Evolutionary conservation across 2,797 vertebrate species (phyloP).

Genomic region (Pygocentrus nattereri): DNA sequence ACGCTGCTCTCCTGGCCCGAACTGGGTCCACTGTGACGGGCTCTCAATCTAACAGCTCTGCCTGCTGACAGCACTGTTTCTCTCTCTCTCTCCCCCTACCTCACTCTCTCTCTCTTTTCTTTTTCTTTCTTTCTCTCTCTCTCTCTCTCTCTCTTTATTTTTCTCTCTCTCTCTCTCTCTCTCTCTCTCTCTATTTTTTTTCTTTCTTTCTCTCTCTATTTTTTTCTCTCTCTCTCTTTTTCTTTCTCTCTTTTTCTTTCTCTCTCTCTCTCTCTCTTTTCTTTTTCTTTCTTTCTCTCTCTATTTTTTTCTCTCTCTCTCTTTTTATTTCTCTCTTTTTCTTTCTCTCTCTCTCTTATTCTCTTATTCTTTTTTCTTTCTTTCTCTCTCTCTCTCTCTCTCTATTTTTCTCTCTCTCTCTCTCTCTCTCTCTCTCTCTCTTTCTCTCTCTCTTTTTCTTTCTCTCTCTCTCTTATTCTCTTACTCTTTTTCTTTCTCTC

Average conservation of each 20-base stretch:
- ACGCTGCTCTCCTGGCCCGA: constrained; percentile 16
- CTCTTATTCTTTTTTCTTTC: too few relatives aligned
- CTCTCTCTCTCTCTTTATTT: too few relatives aligned
- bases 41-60: constrained; percentile 35
- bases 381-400: neutral
- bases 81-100: neutral
- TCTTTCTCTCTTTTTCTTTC: too few relatives aligned
- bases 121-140: neutral
- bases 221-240: too few relatives aligned
- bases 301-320: too few relatives aligned
- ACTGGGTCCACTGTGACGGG: constrained; percentile 26
- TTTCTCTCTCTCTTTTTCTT: too few relatives aligned
- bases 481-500: too few relatives aligned
- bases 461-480: too few relatives aligned
- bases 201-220: neutral
- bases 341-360: too few relatives aligned
- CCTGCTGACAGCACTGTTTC: constrained; percentile 17
- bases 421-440: neutral
- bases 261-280: too few relatives aligned
- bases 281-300: too few relatives aligned
- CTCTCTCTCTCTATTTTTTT: neutral
- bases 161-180: neutral
- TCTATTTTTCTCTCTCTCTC: constrained; percentile 20
- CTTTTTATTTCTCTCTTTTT: too few relatives aligned
- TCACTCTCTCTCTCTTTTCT: neutral